Percentiles rank a stretch among this genome's conserved stretches.
phyloP scores from a whole-genome alignment of 2,113 vertebrate species.

The Laticauda colubrina region DNA sequence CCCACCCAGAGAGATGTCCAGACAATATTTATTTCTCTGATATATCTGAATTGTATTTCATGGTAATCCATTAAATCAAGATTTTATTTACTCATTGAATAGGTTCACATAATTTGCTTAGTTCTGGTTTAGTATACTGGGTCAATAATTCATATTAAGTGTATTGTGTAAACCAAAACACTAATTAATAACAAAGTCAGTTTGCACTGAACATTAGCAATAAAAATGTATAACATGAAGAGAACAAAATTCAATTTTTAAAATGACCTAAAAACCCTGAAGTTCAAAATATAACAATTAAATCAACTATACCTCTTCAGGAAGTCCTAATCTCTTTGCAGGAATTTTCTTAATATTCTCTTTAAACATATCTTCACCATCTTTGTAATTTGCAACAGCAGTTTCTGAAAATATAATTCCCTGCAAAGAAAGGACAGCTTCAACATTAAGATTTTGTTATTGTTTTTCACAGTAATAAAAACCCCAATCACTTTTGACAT shows the following conservation, averaged over 20 bases:
- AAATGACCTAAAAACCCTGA: background rate
- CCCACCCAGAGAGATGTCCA: background rate
- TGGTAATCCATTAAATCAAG: background rate
- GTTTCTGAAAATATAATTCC: slow-evolving; percentile 86
- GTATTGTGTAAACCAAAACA: background rate
- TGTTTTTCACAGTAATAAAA: background rate
- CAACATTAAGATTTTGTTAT: slow-evolving; percentile 2
- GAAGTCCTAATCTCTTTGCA: slow-evolving; percentile 82
- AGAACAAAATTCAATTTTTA: background rate
- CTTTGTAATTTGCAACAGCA: slow-evolving; percentile 84
- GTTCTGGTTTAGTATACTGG: background rate
- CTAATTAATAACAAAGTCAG: background rate
- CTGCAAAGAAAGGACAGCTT: slow-evolving; percentile 59
- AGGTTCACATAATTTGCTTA: background rate
- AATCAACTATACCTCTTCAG: slow-evolving; percentile 80
- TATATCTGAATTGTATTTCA: background rate
- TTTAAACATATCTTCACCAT: slow-evolving; percentile 71
- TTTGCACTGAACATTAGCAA: background rate
- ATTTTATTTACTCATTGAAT: background rate
- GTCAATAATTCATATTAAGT: background rate
- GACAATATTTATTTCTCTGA: background rate
- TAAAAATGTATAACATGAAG: background rate
- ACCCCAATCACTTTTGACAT: background rate
- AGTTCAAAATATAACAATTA: background rate
- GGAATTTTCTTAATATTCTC: slow-evolving; percentile 69